These are phyloP conservation scores for Percopsis omiscomaycus DNA, from an alignment of 2,797 vertebrate genomes.

Conservation along the genomic window DNA sequence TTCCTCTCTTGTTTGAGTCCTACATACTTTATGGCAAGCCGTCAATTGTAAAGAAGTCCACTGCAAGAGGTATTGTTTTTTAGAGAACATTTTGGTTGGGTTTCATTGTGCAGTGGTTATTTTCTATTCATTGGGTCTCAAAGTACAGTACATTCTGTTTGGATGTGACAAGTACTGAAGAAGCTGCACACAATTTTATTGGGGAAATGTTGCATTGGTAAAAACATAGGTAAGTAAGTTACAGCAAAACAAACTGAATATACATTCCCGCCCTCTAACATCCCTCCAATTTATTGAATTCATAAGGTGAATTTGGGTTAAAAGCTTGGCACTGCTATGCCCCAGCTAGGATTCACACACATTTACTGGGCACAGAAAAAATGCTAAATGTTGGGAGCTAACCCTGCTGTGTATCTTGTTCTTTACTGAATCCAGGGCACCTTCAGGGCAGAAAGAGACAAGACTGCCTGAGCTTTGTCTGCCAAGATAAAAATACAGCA, in stretches of 20 bases:
- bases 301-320: constrained; percentile 36
- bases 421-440: constrained; percentile 66
- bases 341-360: constrained; percentile 56
- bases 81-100: background rate
- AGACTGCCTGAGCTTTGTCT: constrained; percentile 60
- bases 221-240: no score
- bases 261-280: constrained; percentile 35
- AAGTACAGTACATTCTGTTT: no score
- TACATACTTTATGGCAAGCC: constrained; percentile 5
- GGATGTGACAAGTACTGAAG: no score
- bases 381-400: constrained; percentile 64
- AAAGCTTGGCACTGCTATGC: constrained; percentile 38
- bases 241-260: background rate
- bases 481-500: constrained; percentile 71
- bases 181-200: no score
- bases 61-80: constrained; percentile 4
- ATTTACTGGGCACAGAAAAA: constrained; percentile 52
- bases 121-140: no score
- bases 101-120: no score
- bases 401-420: constrained; percentile 49
- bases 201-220: no score
- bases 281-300: constrained; percentile 4
- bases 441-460: constrained; percentile 60
- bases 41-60: background rate
- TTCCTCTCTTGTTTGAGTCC: constrained; percentile 24